These are phyloP conservation scores for Drosophila ezoana DNA, from an alignment of 2,888 invertebrate species.

Conservation along the genomic window DNA sequence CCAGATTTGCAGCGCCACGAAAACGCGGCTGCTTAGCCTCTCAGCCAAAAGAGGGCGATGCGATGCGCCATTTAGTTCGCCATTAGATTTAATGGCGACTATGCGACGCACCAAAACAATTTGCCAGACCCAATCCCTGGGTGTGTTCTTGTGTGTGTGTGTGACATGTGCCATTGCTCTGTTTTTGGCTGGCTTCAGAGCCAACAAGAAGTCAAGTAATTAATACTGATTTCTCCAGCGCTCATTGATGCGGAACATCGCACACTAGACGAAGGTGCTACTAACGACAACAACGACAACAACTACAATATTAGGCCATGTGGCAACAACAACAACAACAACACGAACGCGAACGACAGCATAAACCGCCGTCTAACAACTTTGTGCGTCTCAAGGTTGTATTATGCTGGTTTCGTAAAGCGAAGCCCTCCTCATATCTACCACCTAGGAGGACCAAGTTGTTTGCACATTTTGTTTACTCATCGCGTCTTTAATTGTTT, in stretches of 20 bases:
- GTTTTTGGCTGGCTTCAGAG: constrained; percentile 36
- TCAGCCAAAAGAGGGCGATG: constrained; percentile 22
- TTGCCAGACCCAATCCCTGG: constrained; percentile 20
- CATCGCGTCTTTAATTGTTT: constrained; percentile 56
- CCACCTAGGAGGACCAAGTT: constrained; percentile 10
- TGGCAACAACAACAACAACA: constrained; percentile 22
- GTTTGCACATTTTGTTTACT: constrained; percentile 30
- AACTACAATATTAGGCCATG: constrained; percentile 12
- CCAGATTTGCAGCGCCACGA: constrained; percentile 30
- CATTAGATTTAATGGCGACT: constrained; percentile 38
- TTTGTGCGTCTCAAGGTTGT: constrained; percentile 48
- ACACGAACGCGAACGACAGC: neutral
- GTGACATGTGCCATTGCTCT: constrained; percentile 32
- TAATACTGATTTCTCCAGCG: constrained; percentile 70
- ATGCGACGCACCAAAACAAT: constrained; percentile 46
- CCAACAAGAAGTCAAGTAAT: constrained; percentile 67
- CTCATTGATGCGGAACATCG: constrained; percentile 64
- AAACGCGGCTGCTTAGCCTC: constrained; percentile 35
- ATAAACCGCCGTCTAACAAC: constrained; percentile 33
- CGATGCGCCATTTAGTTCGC: constrained; percentile 50
- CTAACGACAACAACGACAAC: constrained; percentile 31
- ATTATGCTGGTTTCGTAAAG: neutral
- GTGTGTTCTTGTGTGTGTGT: neutral
- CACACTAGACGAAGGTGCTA: constrained; percentile 56
- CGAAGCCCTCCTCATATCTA: neutral